These are phyloP conservation scores for Falcunculus frontatus DNA, from an alignment of 2,113 vertebrate genomes.

Conservation along the genomic window DNA sequence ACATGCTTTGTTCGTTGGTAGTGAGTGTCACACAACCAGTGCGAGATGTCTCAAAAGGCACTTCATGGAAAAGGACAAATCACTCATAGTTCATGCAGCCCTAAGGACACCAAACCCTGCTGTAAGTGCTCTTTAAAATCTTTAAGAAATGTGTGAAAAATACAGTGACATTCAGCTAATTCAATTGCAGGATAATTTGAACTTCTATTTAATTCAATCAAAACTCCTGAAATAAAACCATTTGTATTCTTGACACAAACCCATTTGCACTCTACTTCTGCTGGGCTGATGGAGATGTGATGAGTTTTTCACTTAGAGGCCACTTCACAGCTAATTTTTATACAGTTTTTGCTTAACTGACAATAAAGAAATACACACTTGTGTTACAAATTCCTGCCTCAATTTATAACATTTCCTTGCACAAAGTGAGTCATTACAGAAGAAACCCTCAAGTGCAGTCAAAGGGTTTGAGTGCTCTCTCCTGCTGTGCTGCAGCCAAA, in stretches of 20 bases:
- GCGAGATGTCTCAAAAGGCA: neutral
- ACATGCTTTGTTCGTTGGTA: neutral
- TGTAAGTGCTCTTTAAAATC: neutral
- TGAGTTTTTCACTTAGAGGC: slow-evolving; percentile 12
- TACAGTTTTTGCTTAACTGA: neutral
- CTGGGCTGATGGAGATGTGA: neutral
- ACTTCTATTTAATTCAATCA: slow-evolving; percentile 7
- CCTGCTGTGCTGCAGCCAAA: neutral
- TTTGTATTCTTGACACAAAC: neutral
- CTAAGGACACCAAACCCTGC: neutral
- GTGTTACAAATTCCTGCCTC: neutral
- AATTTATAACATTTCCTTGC: neutral
- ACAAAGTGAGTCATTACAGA: neutral
- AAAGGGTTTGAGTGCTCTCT: neutral
- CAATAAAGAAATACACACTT: neutral
- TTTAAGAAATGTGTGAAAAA: slow-evolving; percentile 7
- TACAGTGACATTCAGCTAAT: slow-evolving; percentile 1
- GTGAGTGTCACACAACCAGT: neutral
- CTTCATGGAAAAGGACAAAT: neutral
- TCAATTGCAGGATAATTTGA: slow-evolving; percentile 7
- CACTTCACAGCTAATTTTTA: slow-evolving; percentile 28
- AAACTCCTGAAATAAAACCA: neutral
- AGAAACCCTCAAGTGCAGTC: neutral
- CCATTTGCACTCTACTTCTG: neutral
- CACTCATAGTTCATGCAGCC: neutral